A percentile compares a stretch with the other conserved stretches of the same genome.
phyloP scores from a whole-genome alignment of 1,140 invertebrate genomes.

The Papilio glaucus region DNA sequence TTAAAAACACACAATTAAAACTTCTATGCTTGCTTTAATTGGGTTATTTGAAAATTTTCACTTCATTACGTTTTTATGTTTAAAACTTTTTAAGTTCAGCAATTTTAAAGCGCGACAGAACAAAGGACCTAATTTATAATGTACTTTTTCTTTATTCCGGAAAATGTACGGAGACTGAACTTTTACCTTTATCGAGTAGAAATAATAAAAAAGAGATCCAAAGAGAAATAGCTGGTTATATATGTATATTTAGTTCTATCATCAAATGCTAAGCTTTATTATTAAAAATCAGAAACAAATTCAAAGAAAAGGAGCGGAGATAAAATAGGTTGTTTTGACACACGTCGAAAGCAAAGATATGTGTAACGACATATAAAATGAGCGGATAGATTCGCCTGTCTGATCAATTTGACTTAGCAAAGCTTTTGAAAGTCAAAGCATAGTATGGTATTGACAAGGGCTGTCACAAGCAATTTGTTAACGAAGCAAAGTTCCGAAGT shows the following conservation, averaged over 20 bases:
- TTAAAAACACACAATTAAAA: neutral
- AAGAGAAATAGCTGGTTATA: neutral
- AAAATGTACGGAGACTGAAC: neutral
- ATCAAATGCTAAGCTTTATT: too few relatives aligned
- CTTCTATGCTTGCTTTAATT: slow-evolving; percentile 9
- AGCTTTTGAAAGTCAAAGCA: slow-evolving; percentile 7
- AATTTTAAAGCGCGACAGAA: slow-evolving; percentile 20
- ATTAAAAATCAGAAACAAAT: neutral
- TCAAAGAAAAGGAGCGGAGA: neutral
- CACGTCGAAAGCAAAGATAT: neutral
- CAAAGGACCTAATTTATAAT: slow-evolving; percentile 20
- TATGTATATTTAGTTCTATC: too few relatives aligned
- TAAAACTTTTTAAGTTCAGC: slow-evolving; percentile 5
- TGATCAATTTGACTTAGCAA: slow-evolving; percentile 11
- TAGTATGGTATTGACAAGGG: slow-evolving; percentile 1
- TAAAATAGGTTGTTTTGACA: slow-evolving; percentile 17
- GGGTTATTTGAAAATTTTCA: slow-evolving; percentile 19
- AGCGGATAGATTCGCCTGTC: slow-evolving; percentile 5
- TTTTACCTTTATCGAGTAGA: slow-evolving; percentile 1
- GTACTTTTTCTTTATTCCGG: slow-evolving; percentile 11
- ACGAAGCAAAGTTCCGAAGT: neutral
- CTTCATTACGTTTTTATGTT: slow-evolving; percentile 21
- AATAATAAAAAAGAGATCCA: neutral
- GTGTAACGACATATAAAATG: neutral
- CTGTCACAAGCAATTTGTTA: slow-evolving; percentile 20